phyloP scores from a whole-genome alignment of 2,888 invertebrate species.

The Conistra vaccinii region DNA sequence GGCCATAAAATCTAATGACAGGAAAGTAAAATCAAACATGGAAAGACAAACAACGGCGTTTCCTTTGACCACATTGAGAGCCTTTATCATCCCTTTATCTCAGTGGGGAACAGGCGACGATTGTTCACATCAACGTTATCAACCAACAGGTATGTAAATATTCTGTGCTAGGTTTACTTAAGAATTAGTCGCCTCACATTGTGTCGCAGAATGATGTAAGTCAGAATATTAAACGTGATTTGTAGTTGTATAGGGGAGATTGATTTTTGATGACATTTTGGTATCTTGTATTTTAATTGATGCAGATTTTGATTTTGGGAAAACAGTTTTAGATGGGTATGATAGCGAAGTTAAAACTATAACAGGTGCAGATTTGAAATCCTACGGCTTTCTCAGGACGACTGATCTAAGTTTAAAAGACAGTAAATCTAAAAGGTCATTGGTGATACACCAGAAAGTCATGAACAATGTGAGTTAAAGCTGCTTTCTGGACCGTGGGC shows the following conservation, averaged over 20 bases:
- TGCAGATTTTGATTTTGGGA: not conserved
- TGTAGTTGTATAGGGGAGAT: conserved; percentile 54
- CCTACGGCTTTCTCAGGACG: no score
- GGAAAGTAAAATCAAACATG: conserved; percentile 81
- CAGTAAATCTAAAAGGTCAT: no score
- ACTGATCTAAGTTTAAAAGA: no score
- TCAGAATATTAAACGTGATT: conserved; percentile 60
- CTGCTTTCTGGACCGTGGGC: no score
- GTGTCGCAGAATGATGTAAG: conserved; percentile 66
- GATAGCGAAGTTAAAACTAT: not conserved
- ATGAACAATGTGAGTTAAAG: no score
- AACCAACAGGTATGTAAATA: conserved; percentile 79
- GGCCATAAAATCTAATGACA: conserved; percentile 72
- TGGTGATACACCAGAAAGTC: no score
- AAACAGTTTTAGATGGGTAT: not conserved
- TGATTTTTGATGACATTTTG: conserved; percentile 39
- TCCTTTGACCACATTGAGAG: conserved; percentile 84
- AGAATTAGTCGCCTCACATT: conserved; percentile 74
- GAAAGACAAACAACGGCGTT: conserved; percentile 80
- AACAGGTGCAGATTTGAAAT: no score
- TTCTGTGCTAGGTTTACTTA: conserved; percentile 75
- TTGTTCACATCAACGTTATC: conserved; percentile 80
- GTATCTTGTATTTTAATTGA: not conserved
- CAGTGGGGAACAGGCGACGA: conserved; percentile 77
- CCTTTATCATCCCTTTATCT: conserved; percentile 81